A percentile compares a stretch with the other conserved stretches of the same genome.
phyloP scores from a whole-genome alignment of 2,888 invertebrate species.

The Coronaproctus castanopsis region DNA sequence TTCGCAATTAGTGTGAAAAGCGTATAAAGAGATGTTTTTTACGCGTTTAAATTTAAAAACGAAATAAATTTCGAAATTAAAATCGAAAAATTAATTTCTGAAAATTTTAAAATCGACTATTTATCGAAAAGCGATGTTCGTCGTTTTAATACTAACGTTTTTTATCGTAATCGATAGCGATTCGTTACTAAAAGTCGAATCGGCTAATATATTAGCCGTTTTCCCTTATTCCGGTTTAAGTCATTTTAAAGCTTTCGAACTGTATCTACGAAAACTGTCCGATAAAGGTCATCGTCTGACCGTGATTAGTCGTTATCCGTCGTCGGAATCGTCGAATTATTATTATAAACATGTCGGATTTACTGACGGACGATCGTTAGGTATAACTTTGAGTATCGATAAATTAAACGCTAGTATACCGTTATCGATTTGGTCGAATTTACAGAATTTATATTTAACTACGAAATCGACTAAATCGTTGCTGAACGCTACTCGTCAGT shows the following conservation, averaged over 20 bases:
- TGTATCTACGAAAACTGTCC: slow-evolving; percentile 1
- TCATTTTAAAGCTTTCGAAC: slow-evolving; percentile 8
- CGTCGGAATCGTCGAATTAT: background rate
- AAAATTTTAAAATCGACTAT: background rate
- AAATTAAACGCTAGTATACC: background rate
- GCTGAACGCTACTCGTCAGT: background rate
- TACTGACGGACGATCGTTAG: background rate
- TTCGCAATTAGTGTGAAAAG: too few species aligned
- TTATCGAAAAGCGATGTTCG: background rate
- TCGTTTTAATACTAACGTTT: background rate
- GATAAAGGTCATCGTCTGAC: slow-evolving; percentile 8
- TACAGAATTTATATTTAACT: background rate
- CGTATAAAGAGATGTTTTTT: too few species aligned
- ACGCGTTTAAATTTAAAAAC: too few species aligned
- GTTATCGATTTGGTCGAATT: background rate
- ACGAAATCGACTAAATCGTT: background rate
- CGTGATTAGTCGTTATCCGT: slow-evolving; percentile 3
- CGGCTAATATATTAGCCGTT: slow-evolving; percentile 1
- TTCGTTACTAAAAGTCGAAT: too few species aligned
- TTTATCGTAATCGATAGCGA: too few species aligned
- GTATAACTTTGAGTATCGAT: background rate
- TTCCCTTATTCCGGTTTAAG: slow-evolving; percentile 1
- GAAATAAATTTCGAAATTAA: too few species aligned
- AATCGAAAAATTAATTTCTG: too few species aligned
- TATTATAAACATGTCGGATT: background rate